phyloP scores from a whole-genome alignment of 2,113 vertebrate species.

The Bufo gargarizans region DNA sequence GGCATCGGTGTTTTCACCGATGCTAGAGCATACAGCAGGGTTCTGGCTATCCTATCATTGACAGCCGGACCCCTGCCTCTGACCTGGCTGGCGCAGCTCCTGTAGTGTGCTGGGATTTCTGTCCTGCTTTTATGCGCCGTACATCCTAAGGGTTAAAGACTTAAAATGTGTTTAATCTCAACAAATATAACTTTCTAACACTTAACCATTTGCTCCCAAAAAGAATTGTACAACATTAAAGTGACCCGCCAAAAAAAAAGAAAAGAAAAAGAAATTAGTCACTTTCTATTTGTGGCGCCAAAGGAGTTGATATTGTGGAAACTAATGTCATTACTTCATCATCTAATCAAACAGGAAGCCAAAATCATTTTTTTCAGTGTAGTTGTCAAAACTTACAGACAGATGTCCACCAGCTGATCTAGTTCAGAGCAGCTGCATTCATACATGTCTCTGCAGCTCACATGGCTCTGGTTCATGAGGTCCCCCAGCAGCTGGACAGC shows the following conservation, averaged over 20 bases:
- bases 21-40: too few relatives aligned
- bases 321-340: constrained; percentile 61
- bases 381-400: constrained; percentile 82
- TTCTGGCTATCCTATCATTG: too few relatives aligned
- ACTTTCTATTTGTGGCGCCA: constrained; percentile 14
- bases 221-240: neutral
- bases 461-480: constrained; percentile 92
- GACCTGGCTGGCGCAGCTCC: too few relatives aligned
- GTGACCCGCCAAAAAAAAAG: neutral
- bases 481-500: constrained; percentile 81
- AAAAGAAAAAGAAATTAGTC: neutral
- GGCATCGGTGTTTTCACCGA: too few relatives aligned
- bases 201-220: constrained; percentile 47
- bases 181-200: constrained; percentile 58
- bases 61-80: too few relatives aligned
- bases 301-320: constrained; percentile 60
- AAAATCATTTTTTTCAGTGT: constrained; percentile 21
- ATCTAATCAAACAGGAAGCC: constrained; percentile 60
- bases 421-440: constrained; percentile 95
- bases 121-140: too few relatives aligned
- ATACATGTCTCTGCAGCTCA: constrained; percentile 91
- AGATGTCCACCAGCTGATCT: constrained; percentile 91
- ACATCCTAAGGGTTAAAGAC: neutral
- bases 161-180: constrained; percentile 32
- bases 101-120: too few relatives aligned